These are phyloP conservation scores for Tauraco erythrolophus DNA, from an alignment of 2,113 vertebrate species.

Conservation along the genomic window DNA sequence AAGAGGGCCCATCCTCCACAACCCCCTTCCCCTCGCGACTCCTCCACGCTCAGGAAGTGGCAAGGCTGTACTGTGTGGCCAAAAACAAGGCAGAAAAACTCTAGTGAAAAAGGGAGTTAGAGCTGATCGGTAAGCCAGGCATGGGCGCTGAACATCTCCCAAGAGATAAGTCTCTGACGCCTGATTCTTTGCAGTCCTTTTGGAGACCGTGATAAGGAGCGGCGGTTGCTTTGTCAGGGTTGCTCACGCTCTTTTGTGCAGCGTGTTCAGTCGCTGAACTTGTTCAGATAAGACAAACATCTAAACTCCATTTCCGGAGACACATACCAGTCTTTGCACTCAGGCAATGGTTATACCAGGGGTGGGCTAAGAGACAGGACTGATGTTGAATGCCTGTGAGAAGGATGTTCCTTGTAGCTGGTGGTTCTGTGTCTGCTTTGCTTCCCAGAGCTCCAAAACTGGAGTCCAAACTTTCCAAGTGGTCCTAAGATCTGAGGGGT, in stretches of 20 bases:
- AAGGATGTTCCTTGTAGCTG: neutral
- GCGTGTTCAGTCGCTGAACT: slow-evolving; percentile 57
- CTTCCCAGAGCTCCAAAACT: neutral
- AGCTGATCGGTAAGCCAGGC: slow-evolving; percentile 61
- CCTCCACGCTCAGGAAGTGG: slow-evolving; percentile 60
- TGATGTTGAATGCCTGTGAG: neutral
- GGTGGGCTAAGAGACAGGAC: neutral
- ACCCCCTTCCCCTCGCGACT: neutral
- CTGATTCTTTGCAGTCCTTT: slow-evolving; percentile 69
- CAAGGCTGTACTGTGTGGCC: slow-evolving; percentile 21
- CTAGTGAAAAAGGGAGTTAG: slow-evolving; percentile 8
- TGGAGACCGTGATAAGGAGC: slow-evolving; percentile 63
- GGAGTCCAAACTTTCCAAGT: neutral
- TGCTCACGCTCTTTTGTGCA: slow-evolving; percentile 52
- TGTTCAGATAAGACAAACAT: slow-evolving; percentile 76
- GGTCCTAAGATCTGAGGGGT: neutral
- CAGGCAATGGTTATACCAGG: neutral
- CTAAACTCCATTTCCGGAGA: slow-evolving; percentile 70
- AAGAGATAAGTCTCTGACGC: slow-evolving; percentile 68
- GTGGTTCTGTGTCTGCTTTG: neutral
- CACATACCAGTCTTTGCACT: slow-evolving; percentile 21
- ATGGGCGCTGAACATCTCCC: slow-evolving; percentile 40
- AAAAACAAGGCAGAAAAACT: slow-evolving; percentile 44
- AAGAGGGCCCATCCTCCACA: slow-evolving; percentile 36
- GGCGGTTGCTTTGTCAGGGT: slow-evolving; percentile 65